phyloP scores from a whole-genome alignment of 2,113 vertebrate genomes.

The Dipodomys ordii region DNA sequence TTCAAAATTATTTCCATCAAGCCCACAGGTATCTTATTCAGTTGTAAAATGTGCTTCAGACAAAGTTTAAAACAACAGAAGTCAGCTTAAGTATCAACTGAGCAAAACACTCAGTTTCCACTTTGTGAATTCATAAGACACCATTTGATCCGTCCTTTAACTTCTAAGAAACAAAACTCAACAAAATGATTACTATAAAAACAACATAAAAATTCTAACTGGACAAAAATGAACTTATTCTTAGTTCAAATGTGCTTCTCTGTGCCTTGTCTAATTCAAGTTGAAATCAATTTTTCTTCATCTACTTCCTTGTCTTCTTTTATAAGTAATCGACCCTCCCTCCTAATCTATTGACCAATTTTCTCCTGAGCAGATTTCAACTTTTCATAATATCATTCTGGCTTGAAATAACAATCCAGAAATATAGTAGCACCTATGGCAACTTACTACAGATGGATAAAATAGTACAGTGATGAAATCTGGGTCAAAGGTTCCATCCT shows the following conservation, averaged over 20 bases:
- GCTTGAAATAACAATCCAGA: not conserved
- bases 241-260: not conserved
- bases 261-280: not conserved
- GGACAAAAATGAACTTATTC: conserved; percentile 37
- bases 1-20: conserved; percentile 40
- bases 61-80: conserved; percentile 72
- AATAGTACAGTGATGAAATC: not conserved
- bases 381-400: not conserved
- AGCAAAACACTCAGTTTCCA: conserved; percentile 57
- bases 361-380: not conserved
- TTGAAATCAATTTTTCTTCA: conserved; percentile 10
- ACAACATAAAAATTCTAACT: conserved; percentile 58
- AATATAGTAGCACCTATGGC: not conserved
- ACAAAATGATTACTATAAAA: conserved; percentile 63
- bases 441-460: not conserved
- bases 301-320: not conserved
- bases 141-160: conserved; percentile 13
- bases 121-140: conserved; percentile 38
- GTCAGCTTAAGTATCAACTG: conserved; percentile 58
- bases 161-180: conserved; percentile 59
- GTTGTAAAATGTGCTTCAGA: conserved; percentile 43
- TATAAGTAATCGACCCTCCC: not conserved
- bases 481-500: not conserved
- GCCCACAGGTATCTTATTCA: conserved; percentile 21
- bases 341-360: not conserved